Conservation (phyloP, 2,888 invertebrate species). For the Piscicola geometra region DNA sequence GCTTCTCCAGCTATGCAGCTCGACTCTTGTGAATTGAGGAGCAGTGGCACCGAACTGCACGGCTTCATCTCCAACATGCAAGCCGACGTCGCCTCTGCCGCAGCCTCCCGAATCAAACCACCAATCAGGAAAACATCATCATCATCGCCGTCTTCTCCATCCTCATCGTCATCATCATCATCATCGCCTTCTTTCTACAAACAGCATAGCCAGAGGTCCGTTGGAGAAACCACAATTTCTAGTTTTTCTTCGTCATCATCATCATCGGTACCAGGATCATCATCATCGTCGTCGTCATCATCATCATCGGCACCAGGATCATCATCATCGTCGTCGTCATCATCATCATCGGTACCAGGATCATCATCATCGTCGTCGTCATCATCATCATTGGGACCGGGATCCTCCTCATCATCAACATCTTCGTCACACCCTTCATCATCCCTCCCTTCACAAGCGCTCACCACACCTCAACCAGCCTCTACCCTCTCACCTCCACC, state of each 20-base stretch:
- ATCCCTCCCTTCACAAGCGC: background rate
- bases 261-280: constrained; percentile 26
- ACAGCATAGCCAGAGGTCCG: background rate
- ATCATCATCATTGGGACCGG: constrained; percentile 15
- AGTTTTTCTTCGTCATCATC: constrained; percentile 9
- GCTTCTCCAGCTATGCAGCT: no score
- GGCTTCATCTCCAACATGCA: constrained; percentile 11
- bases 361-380: constrained; percentile 22
- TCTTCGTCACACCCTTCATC: constrained; percentile 23
- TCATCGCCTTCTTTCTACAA: constrained; percentile 6
- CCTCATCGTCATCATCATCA: constrained; percentile 20
- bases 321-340: constrained; percentile 33
- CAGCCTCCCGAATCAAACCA: constrained; percentile 2
- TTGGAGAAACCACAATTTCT: background rate
- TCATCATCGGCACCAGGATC: constrained; percentile 29
- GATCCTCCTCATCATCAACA: constrained; percentile 1
- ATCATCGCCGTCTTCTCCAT: constrained; percentile 26
- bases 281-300: constrained; percentile 32
- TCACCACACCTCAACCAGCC: no score
- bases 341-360: constrained; percentile 17
- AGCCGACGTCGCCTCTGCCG: constrained; percentile 7
- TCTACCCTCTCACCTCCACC: no score
- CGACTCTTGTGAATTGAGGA: no score
- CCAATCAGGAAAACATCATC: constrained; percentile 14
- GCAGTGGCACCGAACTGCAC: no score